Evolutionary conservation across 2,113 vertebrate genomes (phyloP).

Genomic region (Odocoileus virginianus): DNA sequence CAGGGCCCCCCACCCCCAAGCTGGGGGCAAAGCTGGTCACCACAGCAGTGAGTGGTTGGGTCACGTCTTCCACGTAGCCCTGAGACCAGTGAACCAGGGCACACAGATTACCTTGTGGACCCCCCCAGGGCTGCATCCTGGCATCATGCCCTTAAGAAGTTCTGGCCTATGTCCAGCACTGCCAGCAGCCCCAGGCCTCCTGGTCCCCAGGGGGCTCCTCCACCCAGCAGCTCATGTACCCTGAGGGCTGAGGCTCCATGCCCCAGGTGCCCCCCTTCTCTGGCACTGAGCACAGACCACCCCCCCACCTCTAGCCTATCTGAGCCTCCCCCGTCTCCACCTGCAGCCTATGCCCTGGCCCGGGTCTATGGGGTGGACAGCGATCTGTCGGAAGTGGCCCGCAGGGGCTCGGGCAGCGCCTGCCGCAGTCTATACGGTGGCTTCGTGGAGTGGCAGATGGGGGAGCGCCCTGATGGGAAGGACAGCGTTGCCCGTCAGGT

Average conservation of each 20-base stretch:
- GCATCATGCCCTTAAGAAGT: background rate
- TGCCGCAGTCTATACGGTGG: constrained; percentile 94
- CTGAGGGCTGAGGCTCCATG: background rate
- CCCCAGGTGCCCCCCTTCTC: background rate
- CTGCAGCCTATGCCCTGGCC: constrained; percentile 87
- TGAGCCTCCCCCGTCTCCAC: rapidly evolving
- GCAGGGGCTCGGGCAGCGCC: constrained; percentile 95
- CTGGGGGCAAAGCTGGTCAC: background rate
- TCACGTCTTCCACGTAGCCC: background rate
- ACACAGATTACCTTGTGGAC: background rate
- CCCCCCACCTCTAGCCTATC: background rate
- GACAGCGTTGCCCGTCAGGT: constrained; percentile 93
- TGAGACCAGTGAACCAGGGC: background rate
- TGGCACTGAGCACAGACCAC: background rate
- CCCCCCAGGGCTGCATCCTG: background rate
- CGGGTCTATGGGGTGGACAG: constrained; percentile 86
- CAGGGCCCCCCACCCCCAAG: background rate
- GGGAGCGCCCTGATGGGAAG: constrained; percentile 86
- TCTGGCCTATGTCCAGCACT: background rate
- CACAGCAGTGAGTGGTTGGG: background rate
- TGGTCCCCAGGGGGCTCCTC: background rate
- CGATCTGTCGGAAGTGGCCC: constrained; percentile 90
- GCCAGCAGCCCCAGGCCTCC: background rate
- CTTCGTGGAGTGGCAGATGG: constrained; percentile 94
- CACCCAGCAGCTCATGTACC: background rate